Conservation (phyloP, 2,797 vertebrate genomes). For the Dromococcyx pavoninus region DNA sequence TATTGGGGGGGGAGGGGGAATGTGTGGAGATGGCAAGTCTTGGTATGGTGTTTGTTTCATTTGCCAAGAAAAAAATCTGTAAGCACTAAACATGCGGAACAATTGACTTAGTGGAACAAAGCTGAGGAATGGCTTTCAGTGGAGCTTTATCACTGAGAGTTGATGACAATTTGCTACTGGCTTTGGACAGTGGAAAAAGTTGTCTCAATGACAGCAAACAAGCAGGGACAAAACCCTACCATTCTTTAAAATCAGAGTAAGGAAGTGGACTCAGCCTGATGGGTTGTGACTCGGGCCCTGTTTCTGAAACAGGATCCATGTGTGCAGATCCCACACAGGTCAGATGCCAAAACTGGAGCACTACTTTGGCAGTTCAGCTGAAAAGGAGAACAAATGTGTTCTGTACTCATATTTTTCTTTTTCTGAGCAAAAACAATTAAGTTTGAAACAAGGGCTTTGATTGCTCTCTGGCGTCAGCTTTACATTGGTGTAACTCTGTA, state of each 20-base stretch:
- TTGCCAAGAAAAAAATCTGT: neutral
- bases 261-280: neutral
- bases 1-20: rapidly evolving
- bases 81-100: neutral
- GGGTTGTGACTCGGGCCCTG: neutral
- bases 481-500: neutral
- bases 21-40: neutral
- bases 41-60: neutral
- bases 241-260: neutral
- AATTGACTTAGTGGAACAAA: neutral
- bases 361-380: neutral
- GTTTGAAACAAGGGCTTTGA: constrained; percentile 18
- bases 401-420: neutral
- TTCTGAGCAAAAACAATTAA: constrained; percentile 1
- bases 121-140: neutral
- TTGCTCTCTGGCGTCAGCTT: neutral
- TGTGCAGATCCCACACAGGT: constrained; percentile 8
- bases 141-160: neutral
- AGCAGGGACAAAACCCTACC: neutral
- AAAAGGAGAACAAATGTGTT: constrained; percentile 22
- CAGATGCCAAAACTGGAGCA: neutral
- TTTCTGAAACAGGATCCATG: neutral
- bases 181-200: neutral
- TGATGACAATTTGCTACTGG: neutral
- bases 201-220: neutral